phyloP scores from a whole-genome alignment of 1,140 invertebrate species.

The Druon quercuslanigerum region DNA sequence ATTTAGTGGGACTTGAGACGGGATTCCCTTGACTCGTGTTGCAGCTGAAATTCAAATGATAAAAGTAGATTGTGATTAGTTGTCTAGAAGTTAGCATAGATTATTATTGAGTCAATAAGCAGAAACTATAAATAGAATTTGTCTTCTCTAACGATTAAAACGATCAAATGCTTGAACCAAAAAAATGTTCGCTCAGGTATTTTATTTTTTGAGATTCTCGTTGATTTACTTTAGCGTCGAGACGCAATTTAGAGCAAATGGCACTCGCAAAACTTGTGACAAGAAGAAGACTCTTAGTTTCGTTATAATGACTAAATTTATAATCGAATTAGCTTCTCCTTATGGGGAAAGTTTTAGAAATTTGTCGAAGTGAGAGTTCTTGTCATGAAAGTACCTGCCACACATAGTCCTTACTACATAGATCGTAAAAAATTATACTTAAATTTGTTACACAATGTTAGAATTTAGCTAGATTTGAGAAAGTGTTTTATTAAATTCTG shows the following conservation, averaged over 20 bases:
- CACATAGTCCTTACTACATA: neutral
- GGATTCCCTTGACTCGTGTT: too few relatives aligned
- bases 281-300: slow-evolving; percentile 40
- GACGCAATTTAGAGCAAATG: slow-evolving; percentile 51
- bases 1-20: too few relatives aligned
- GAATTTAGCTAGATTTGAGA: too few relatives aligned
- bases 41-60: too few relatives aligned
- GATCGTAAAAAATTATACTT: too few relatives aligned
- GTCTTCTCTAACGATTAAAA: neutral
- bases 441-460: too few relatives aligned
- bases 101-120: too few relatives aligned
- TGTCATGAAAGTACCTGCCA: neutral
- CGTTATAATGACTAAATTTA: slow-evolving; percentile 50
- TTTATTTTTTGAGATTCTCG: slow-evolving; percentile 51
- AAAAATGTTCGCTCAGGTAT: slow-evolving; percentile 40
- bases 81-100: too few relatives aligned
- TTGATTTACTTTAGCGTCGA: slow-evolving; percentile 47
- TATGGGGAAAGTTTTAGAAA: slow-evolving; percentile 44
- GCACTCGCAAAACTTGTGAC: slow-evolving; percentile 45
- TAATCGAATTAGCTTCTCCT: slow-evolving; percentile 55
- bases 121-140: too few relatives aligned
- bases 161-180: slow-evolving; percentile 5
- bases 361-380: slow-evolving; percentile 44
- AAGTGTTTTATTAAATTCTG: too few relatives aligned
- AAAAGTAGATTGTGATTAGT: too few relatives aligned